Percentiles rank a stretch among this genome's conserved stretches.
Evolutionary conservation across 2,113 vertebrate genomes (phyloP).

Genomic region (Aphyosemion australe): DNA sequence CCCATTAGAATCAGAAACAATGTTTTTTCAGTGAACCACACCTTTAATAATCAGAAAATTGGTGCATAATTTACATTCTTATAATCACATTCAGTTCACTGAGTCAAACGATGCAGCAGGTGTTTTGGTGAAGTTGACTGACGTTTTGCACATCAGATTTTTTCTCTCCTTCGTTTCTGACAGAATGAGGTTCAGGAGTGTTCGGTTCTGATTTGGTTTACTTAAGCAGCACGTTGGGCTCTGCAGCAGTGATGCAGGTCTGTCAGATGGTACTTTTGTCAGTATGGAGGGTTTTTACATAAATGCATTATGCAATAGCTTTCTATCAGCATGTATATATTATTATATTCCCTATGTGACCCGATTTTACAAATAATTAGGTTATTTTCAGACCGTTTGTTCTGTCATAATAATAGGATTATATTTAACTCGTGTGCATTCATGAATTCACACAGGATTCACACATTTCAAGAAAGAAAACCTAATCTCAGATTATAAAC

Average conservation of each 20-base stretch:
- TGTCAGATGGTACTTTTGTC: neutral
- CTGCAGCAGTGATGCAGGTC: constrained; percentile 17
- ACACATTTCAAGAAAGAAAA: too few species aligned
- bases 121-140: constrained; percentile 53
- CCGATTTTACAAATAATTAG: neutral
- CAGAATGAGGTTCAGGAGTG: constrained; percentile 3
- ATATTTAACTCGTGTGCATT: too few species aligned
- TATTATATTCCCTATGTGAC: neutral
- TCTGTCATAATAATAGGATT: too few species aligned
- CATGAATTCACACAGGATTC: too few species aligned
- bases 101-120: constrained; percentile 34
- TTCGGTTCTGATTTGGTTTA: constrained; percentile 22
- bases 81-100: constrained; percentile 52
- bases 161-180: constrained; percentile 30
- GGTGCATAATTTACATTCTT: constrained; percentile 51
- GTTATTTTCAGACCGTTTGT: too few species aligned
- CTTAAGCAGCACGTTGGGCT: constrained; percentile 13
- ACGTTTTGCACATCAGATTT: constrained; percentile 59
- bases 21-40: too few species aligned
- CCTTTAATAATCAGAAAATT: constrained; percentile 21
- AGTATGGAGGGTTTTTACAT: constrained; percentile 24
- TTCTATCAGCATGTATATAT: constrained; percentile 2
- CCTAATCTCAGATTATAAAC: neutral
- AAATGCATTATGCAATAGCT: constrained; percentile 30
- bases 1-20: too few species aligned